Evolutionary conservation across 2,113 vertebrate genomes (phyloP), one percentile per base, ranked within the genome.

Genomic region (Uria lomvia): DNA sequence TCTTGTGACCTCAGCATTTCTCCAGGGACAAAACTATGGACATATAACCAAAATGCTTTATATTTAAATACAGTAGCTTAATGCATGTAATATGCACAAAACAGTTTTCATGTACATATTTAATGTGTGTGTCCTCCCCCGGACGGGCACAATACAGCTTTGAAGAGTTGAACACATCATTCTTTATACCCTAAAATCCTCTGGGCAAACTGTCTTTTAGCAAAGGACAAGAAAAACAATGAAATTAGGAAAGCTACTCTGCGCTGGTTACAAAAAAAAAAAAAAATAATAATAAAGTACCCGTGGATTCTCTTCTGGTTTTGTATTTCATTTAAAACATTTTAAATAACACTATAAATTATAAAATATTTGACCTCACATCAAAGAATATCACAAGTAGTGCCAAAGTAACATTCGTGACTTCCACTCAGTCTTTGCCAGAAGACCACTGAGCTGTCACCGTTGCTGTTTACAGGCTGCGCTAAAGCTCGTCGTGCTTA

Each of bases 401-500:
- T 32, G 67, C 59, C 92, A 79, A 5, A 16, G 36, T 66, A 95
- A 90, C 50, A 82, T 70, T 65, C 22, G 15, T 56, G 74, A 58
- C 77, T 68, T 72, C 70, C 43, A 3, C 8, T 74, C 55, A 49
- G 74, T 72, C 85, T 56, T 42, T 83, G 11, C 13, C 72, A 81
- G 89, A 68, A 90, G 86, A 65, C 32, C 23, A 4, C 1, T 30
- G 89, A 36, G 66, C 4, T 34, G 27, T 59, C 75, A 58, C 42
- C 12, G 8, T 13, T 58, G 90, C 60, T 67, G 59, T 26, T 56
- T 30, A 20, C 0, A 17, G 71, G 52, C 36, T 43, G 34, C 55
- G 94, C 98, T 99, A 99, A 97, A 99, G 99, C 97, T 99, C 99
- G 98, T 99, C 99, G 0, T 98, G 99, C 42, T 83, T 96, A 67